Base-by-base conservation (phyloP, 2,797 vertebrate genomes). In the Tragelaphus eurycerus region DNA sequence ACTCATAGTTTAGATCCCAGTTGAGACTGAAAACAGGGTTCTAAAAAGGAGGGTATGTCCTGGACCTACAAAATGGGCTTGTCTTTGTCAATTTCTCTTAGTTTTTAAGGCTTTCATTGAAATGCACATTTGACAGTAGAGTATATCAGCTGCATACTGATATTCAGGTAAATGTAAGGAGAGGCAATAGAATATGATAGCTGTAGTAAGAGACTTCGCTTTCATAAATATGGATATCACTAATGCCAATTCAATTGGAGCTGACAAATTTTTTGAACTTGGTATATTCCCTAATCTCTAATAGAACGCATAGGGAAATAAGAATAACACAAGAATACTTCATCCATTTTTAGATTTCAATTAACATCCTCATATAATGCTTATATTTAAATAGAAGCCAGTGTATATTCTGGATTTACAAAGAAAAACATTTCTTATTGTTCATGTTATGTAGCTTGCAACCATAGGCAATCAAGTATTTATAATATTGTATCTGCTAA, bases 181-280 rank as follows among this genome's bases (percentile, higher is more conserved):
- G 57, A 81, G 13, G 27, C 46, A 94, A 13, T 84, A 90, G 38
- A 83, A 94, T 64, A 81, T 59, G 38, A 88, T 93, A 95, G 83
- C 38, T 95, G 17, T 79, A 82, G 74, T 94, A 93, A 94, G 62
- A 97, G 48, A n/a, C 82, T 86, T 90, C 19, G 46, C 62, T 96
- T 92, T 95, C 78, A 97, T 93, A 97, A 93, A 95, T 96, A 50
- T 93, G 55, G 21, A 62, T 88, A 57, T 92, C 17, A 79, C 25
- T 93, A 88, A 89, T 62, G 57, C 50, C 86, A 55, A 82, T 95
- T 97, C 96, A 94, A 92, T 93, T 89, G 48, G 55, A 88, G 92
- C 21, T 62, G 48, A 95, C 7, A 46, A 15, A 55, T 89, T 92
- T 97, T 89, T 38, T 76, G 50, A 82, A 94, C 57, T 89, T 90